Conservation (phyloP, 2,797 vertebrate genomes). For the Acestrorhynchus altus region DNA sequence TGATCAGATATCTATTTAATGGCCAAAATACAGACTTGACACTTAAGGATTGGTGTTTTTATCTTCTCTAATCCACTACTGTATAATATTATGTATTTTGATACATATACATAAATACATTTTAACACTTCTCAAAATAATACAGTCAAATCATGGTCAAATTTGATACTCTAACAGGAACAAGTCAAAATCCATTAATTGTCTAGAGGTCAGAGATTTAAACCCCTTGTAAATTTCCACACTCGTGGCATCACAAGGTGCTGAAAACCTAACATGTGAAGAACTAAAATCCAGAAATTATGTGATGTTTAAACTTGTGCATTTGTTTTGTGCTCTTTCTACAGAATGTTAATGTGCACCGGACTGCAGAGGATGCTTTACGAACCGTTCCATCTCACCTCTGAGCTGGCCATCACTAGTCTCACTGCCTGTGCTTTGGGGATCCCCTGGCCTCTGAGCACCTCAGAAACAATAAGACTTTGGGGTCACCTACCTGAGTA, state of each 20-base stretch:
- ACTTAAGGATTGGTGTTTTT: too few species aligned
- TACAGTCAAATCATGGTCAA: too few species aligned
- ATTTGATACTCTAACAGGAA: too few species aligned
- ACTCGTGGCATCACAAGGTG: neutral
- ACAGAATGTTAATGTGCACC: conserved; percentile 86
- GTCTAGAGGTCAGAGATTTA: too few species aligned
- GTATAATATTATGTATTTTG: too few species aligned
- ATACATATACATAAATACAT: too few species aligned
- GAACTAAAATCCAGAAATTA: neutral
- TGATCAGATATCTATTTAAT: too few species aligned
- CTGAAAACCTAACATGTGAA: neutral
- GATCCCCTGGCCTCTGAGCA: neutral
- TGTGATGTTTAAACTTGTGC: neutral
- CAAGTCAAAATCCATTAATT: too few species aligned
- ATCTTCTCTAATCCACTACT: too few species aligned
- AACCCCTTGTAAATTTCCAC: neutral
- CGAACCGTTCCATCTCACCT: conserved; percentile 86
- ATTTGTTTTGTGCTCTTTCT: conserved; percentile 58
- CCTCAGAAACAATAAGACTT: neutral
- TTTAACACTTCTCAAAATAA: too few species aligned
- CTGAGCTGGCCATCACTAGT: conserved; percentile 67
- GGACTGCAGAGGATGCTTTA: conserved; percentile 83
- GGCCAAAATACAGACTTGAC: too few species aligned
- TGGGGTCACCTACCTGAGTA: conserved; percentile 9
- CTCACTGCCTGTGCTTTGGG: neutral